Conservation (phyloP, 2,113 vertebrate genomes). For the Micronycteris hirsuta region DNA sequence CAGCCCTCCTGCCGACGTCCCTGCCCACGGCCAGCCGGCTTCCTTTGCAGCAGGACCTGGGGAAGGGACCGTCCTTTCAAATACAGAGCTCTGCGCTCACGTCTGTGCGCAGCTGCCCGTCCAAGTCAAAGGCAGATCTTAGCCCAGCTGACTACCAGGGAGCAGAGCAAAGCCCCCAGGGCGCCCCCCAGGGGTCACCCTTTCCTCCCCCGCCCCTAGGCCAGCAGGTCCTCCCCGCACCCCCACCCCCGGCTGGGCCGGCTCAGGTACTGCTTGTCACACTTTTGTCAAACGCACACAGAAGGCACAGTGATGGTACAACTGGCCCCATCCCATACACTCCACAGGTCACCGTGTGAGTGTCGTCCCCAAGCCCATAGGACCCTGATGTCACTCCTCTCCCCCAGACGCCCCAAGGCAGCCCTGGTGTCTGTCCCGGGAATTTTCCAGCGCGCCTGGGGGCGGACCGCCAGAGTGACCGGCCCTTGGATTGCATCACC, state of each 20-base stretch:
- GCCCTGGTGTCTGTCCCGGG: not conserved
- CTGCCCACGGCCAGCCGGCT: not conserved
- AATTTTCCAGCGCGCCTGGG: slow-evolving; percentile 24
- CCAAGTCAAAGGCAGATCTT: not conserved
- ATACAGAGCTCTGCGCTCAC: not conserved
- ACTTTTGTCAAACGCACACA: not conserved
- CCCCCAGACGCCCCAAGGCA: not conserved
- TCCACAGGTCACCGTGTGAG: not conserved
- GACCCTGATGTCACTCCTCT: not conserved
- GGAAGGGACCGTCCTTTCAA: not conserved
- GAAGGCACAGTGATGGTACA: not conserved
- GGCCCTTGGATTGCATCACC: slow-evolving; percentile 42
- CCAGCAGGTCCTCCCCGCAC: not conserved
- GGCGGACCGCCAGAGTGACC: not conserved
- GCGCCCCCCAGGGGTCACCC: too few relatives aligned
- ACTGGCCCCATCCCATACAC: not conserved
- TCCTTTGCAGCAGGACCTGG: not conserved
- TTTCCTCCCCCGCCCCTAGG: not conserved
- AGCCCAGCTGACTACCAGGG: not conserved
- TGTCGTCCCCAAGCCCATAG: not conserved
- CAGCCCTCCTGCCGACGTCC: not conserved
- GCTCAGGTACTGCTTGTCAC: not conserved
- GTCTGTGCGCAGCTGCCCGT: not conserved
- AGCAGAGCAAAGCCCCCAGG: too few relatives aligned
- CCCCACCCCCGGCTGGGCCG: not conserved